Percentiles rank a stretch among this genome's conserved stretches.
These are phyloP conservation scores for Rapana venosa DNA, from an alignment of 2,888 invertebrate species.

Conservation along the genomic window DNA sequence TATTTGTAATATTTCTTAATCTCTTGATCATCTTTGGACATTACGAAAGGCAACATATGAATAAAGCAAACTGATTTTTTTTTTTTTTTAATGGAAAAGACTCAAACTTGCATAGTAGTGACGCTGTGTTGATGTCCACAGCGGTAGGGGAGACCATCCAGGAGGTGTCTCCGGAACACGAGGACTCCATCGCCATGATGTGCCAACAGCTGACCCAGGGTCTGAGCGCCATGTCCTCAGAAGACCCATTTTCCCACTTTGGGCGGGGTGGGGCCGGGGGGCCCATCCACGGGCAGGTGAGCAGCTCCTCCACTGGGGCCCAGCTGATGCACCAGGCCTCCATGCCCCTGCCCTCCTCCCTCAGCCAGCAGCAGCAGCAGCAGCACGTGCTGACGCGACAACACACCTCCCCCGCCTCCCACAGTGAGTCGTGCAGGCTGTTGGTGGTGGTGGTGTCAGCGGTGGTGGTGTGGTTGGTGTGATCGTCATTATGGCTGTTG, in stretches of 20 bases:
- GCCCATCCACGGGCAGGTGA: conserved; percentile 45
- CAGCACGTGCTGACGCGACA: conserved; percentile 60
- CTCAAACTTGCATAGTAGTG: no score
- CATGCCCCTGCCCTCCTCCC: conserved; percentile 52
- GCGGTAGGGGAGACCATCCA: conserved; percentile 86
- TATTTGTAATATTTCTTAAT: no score
- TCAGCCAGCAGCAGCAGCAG: conserved; percentile 28
- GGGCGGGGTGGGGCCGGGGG: conserved; percentile 51
- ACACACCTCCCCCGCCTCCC: conserved; percentile 55
- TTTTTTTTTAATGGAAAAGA: no score
- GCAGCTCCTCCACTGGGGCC: conserved; percentile 30
- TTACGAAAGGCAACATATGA: no score
- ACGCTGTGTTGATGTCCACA: background rate
- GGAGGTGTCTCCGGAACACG: conserved; percentile 84
- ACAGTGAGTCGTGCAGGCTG: conserved; percentile 41
- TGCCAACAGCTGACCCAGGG: conserved; percentile 88
- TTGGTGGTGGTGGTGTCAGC: no score
- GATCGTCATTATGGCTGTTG: no score
- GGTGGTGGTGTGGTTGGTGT: no score
- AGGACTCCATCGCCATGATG: conserved; percentile 85
- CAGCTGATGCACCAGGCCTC: conserved; percentile 54
- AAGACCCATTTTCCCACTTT: conserved; percentile 78
- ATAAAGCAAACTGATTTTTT: no score
- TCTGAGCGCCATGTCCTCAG: conserved; percentile 85
- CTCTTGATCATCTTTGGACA: no score